A percentile compares a stretch with the other conserved stretches of the same genome.
Conservation (phyloP, 1,140 invertebrate species). For the Pinna nobilis region DNA sequence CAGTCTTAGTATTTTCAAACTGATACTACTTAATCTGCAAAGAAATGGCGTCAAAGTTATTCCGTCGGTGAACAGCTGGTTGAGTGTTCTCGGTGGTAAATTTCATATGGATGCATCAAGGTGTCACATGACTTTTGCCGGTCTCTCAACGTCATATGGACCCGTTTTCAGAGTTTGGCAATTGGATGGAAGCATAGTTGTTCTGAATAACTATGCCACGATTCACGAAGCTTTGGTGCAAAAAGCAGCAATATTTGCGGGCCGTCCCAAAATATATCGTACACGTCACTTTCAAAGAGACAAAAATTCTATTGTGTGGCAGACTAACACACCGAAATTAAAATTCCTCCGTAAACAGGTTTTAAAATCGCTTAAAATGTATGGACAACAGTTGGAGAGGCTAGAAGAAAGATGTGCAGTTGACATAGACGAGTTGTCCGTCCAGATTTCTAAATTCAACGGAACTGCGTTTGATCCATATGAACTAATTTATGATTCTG, state of each 20-base stretch:
- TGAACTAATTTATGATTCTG: conserved; percentile 50
- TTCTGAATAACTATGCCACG: conserved; percentile 57
- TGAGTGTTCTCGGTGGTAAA: too few relatives aligned
- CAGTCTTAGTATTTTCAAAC: too few relatives aligned
- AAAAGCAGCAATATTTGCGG: conserved; percentile 56
- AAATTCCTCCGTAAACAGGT: conserved; percentile 59
- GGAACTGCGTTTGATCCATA: conserved; percentile 54
- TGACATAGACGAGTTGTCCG: conserved; percentile 50
- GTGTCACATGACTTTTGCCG: conserved; percentile 54
- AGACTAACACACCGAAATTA: conserved; percentile 63
- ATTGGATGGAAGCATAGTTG: conserved; percentile 59
- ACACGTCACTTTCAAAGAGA: conserved; percentile 48
- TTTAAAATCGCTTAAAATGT: conserved; percentile 56
- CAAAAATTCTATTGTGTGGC: conserved; percentile 64
- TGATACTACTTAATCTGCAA: too few relatives aligned
- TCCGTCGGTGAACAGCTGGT: too few relatives aligned
- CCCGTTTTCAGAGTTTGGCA: conserved; percentile 56
- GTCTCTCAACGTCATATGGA: conserved; percentile 56
- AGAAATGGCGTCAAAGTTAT: too few relatives aligned
- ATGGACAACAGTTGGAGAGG: conserved; percentile 51
- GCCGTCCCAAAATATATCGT: conserved; percentile 62
- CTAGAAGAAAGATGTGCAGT: conserved; percentile 52
- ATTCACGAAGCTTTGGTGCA: conserved; percentile 61
- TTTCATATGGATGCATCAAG: conserved; percentile 53
- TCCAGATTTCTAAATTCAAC: conserved; percentile 22